Evolutionary conservation across 2,888 invertebrate genomes (phyloP), one percentile per base, ranked within the genome.

Genomic region (Tromatobia lineatoria): DNA sequence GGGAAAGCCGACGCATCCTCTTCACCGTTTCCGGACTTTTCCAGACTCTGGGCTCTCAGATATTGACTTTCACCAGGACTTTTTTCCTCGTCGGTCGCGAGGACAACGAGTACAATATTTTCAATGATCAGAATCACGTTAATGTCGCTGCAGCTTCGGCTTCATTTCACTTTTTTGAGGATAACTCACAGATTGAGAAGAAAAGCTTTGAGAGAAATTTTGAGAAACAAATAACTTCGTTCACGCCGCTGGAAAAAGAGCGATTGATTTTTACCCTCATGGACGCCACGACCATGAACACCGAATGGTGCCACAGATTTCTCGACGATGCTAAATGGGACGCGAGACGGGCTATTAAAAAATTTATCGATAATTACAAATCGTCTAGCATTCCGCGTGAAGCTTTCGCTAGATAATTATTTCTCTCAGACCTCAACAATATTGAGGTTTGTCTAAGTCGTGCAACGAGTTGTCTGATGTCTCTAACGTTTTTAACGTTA

Each of bases 51-150:
- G 82, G 83, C 34, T 79, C 83, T 3, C 59, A 76, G 3, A 45
- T 95, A 0, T 90, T 95, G 1, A 93, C 95, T 0, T 97, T 97
- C 91, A 94, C 94, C 0, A 94, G 96, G 54, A 95, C 95, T 0
- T 95, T 96, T 73, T 94, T 95, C 0, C 90, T 97, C 18, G 90
- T 93, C 3, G 93, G 94, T 0, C 23, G 66, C 13, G 94, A 94
- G 29, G 94, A 94, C 0, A 88, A 90, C 0, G 95, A 96, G 77
- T 96, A 96, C 91, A 95, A 95, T 85, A 96, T 97, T 74, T 90
- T 94, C 2, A 96, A 97, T 90, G 97, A 97, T 89, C 95, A 96
- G 94, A 88, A 96, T 13, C 95, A 95, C 90, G 94, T 97, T 6
- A 80, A 88, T 77, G 76, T 85, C 7, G 85, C 88, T n/a, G 83